phyloP scores from a whole-genome alignment of 2,888 invertebrate genomes.

The Andrena dorsata region DNA sequence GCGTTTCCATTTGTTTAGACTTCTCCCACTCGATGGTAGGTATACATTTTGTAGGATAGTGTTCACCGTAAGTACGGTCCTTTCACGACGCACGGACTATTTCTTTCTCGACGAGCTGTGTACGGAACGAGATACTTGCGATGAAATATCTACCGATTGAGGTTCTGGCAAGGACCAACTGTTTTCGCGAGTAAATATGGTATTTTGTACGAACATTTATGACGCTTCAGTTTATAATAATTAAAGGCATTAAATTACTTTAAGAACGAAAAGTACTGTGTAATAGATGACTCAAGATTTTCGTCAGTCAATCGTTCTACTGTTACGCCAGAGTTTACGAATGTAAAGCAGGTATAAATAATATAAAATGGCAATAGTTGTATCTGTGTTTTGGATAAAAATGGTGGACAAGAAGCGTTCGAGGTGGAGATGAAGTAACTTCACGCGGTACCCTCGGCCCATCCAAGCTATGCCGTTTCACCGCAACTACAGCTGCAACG shows the following conservation, averaged over 20 bases:
- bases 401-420: background rate
- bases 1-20: slow-evolving; percentile 41
- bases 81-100: background rate
- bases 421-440: slow-evolving; percentile 17
- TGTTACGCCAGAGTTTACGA: background rate
- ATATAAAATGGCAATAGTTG: background rate
- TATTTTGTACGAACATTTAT: too few species aligned
- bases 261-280: too few species aligned
- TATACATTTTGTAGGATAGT: slow-evolving; percentile 10
- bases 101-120: background rate
- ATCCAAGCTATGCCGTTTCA: slow-evolving; percentile 41
- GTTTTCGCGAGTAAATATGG: too few species aligned
- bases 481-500: slow-evolving; percentile 71
- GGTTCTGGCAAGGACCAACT: too few species aligned
- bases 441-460: background rate
- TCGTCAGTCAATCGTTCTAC: background rate
- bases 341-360: background rate
- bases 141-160: too few species aligned
- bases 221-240: too few species aligned
- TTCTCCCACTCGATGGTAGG: background rate
- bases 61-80: background rate
- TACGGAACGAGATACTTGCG: too few species aligned
- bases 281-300: background rate
- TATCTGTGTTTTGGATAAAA: background rate
- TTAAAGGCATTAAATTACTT: too few species aligned